Evolutionary conservation across 2,888 invertebrate species (phyloP), one percentile per base, ranked within the genome.

Genomic region (Xanthia icteritia): DNA sequence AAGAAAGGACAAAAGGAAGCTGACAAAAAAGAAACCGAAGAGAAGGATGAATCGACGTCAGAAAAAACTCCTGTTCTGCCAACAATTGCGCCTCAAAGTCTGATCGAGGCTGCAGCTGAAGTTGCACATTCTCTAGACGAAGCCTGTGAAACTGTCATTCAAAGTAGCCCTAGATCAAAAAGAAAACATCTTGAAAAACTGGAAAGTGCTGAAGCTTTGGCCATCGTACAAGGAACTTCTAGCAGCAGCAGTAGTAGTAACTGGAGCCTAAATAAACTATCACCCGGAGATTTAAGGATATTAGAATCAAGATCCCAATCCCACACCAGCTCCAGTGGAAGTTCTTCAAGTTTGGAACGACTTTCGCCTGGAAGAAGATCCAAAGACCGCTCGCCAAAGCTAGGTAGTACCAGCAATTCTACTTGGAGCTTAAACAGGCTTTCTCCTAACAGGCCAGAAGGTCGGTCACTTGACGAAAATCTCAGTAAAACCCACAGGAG

Each of bases 111-210:
- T 2, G 97, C 97, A 0, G 97, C 97, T 1, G 97, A 97, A 67
- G 97, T 97, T 0, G 98, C 97, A 1, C 97, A 97, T 86, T 97
- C 97, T 2, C 91, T 98, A 66, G 98, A 98, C 88, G 97, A 97
- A 89, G 97, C 98, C 1, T 98, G 98, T 36, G 98, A 97, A 90
- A 97, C 97, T 54, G 97, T 97, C 0, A 97, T 98, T 76, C 97
- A 97, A 91, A 97, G 97, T 27, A 97, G 97, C 89, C 97, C 97
- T 48, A 93, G 97, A 83, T 94, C 97, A 1, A 97, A 97, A 87
- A 91, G 97, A 82, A 96, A 94, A 90, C 95, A 97, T 64, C 89
- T 97, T 2, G 97, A 97, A 80, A 95, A 96, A 89, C 90, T 96
- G 31, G 97, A 97, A 89, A 96, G 95, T 83, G 91, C 94, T 36